These are phyloP conservation scores for Tromatobia lineatoria DNA, from an alignment of 2,888 invertebrate species.

Conservation along the genomic window DNA sequence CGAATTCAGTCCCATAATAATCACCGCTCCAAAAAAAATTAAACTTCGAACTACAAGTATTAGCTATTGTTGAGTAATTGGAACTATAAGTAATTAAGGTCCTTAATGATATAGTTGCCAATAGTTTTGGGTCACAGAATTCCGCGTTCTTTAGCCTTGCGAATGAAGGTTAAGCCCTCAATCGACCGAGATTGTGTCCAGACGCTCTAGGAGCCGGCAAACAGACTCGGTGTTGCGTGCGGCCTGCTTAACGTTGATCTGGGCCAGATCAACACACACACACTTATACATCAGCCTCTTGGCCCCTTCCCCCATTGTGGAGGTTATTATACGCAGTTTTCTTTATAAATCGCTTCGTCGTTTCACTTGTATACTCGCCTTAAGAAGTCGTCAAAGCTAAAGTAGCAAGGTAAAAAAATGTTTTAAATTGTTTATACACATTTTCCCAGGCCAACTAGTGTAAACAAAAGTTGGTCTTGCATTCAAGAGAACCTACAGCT, in stretches of 20 bases:
- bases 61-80: too few species aligned
- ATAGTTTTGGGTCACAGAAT: neutral
- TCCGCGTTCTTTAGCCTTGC: constrained; percentile 1
- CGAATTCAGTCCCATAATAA: too few species aligned
- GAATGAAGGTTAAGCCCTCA: constrained; percentile 68
- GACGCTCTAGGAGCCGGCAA: constrained; percentile 66
- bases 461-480: too few species aligned
- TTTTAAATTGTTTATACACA: too few species aligned
- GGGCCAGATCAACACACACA: constrained; percentile 81
- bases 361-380: constrained; percentile 45
- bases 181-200: constrained; percentile 70
- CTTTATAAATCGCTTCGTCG: constrained; percentile 65
- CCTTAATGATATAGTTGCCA: neutral
- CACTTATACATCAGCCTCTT: constrained; percentile 18
- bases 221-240: constrained; percentile 79
- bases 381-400: neutral
- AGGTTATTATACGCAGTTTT: constrained; percentile 72
- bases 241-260: constrained; percentile 82
- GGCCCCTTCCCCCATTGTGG: constrained; percentile 54
- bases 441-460: too few species aligned
- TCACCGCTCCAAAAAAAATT: too few species aligned
- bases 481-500: too few species aligned
- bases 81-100: too few species aligned
- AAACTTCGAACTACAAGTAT: too few species aligned
- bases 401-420: too few species aligned